phyloP scores from a whole-genome alignment of 2,888 invertebrate genomes.

The Falcaria lacertinaria region DNA sequence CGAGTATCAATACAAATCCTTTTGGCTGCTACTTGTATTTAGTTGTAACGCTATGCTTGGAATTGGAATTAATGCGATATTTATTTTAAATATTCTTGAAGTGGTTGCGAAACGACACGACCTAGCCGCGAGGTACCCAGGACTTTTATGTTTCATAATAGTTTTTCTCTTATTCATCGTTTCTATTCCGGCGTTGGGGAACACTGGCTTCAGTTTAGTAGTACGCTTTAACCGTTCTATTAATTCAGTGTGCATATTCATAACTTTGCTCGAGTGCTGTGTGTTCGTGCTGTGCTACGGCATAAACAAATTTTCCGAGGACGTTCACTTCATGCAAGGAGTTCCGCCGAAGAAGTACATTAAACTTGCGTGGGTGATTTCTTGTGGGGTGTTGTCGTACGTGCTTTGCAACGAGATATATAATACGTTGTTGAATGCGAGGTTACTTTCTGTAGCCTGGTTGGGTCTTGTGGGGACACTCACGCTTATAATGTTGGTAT shows the following conservation, averaged over 20 bases:
- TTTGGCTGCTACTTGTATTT: slow-evolving; percentile 44
- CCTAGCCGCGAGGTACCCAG: slow-evolving; percentile 39
- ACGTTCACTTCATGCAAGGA: slow-evolving; percentile 71
- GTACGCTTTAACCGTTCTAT: slow-evolving; percentile 28
- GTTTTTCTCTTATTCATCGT: slow-evolving; percentile 34
- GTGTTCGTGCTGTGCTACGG: slow-evolving; percentile 64
- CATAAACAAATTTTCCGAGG: slow-evolving; percentile 56
- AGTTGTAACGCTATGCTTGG: slow-evolving; percentile 38
- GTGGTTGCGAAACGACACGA: slow-evolving; percentile 27
- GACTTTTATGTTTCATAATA: slow-evolving; percentile 32
- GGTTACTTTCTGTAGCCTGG: slow-evolving; percentile 18
- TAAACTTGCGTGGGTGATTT: slow-evolving; percentile 45
- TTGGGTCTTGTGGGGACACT: slow-evolving; percentile 3
- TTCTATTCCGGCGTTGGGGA: slow-evolving; percentile 47
- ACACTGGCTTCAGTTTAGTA: slow-evolving; percentile 29
- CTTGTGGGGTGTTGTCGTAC: slow-evolving; percentile 32
- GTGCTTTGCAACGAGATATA: slow-evolving; percentile 33
- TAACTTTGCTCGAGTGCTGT: slow-evolving; percentile 39
- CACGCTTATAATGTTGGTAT: slow-evolving; percentile 11
- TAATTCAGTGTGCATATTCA: slow-evolving; percentile 29
- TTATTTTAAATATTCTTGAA: slow-evolving; percentile 41
- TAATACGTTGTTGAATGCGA: not conserved
- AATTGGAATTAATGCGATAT: slow-evolving; percentile 32
- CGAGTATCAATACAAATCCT: slow-evolving; percentile 30
- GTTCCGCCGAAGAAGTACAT: slow-evolving; percentile 47